phyloP scores from a whole-genome alignment of 1,140 invertebrate genomes.

The Zaprionus ghesquierei region DNA sequence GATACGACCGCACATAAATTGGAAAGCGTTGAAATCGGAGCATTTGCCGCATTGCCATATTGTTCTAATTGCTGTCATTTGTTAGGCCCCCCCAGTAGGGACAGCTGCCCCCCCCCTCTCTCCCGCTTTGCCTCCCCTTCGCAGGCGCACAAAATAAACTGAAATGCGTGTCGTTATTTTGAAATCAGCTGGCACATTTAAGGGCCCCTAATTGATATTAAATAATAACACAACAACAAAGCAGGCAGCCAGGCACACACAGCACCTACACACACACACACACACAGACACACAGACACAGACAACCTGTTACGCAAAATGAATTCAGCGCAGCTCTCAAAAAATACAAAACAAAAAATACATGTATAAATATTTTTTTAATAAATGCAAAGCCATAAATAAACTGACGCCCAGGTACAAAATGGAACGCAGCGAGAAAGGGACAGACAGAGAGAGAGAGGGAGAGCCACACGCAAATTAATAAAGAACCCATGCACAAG shows the following conservation, averaged over 20 bases:
- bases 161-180: conserved; percentile 78
- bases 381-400: conserved; percentile 79
- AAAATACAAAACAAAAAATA: not conserved
- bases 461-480: conserved; percentile 43
- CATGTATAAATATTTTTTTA: conserved; percentile 53
- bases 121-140: not conserved
- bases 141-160: conserved; percentile 37
- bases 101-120: not conserved
- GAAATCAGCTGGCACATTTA: conserved; percentile 67
- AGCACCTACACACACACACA: conserved; percentile 21
- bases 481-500: conserved; percentile 68
- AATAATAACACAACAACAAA: conserved; percentile 61
- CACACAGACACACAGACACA: conserved; percentile 16
- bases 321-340: conserved; percentile 13
- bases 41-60: conserved; percentile 67
- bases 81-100: conserved; percentile 28
- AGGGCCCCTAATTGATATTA: conserved; percentile 71
- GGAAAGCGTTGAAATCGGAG: conserved; percentile 64
- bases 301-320: conserved; percentile 64
- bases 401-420: conserved; percentile 69
- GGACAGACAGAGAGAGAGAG: not conserved
- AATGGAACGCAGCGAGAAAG: conserved; percentile 10
- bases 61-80: conserved; percentile 78
- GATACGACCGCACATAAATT: conserved; percentile 51
- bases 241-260: not conserved